Evolutionary conservation across 2,888 invertebrate genomes (phyloP).

Genomic region (Ptychoptera albimana): DNA sequence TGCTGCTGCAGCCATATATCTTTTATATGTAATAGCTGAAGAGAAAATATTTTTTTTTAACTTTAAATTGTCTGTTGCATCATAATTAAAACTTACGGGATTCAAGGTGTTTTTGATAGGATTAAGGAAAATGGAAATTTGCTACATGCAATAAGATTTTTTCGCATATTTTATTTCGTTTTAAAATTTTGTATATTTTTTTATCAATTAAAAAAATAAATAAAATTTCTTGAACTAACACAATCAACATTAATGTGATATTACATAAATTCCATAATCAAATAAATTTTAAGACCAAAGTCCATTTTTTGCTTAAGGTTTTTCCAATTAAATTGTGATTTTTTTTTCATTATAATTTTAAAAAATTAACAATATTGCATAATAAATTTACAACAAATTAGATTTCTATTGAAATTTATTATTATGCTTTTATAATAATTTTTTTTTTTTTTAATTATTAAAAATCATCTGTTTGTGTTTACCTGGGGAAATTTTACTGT

Average conservation of each 20-base stretch:
- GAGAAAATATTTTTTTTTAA: not conserved
- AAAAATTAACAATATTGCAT: not conserved
- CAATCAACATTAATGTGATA: not conserved
- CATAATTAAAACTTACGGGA: too few relatives aligned
- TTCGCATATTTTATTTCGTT: too few relatives aligned
- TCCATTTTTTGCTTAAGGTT: constrained; percentile 1
- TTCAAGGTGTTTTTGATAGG: too few relatives aligned
- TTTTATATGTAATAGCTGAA: not conserved
- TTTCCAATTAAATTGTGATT: not conserved
- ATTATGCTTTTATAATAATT: not conserved
- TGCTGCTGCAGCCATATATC: constrained; percentile 6
- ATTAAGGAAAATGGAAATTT: too few relatives aligned
- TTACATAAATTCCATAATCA: not conserved
- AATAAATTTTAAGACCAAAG: not conserved
- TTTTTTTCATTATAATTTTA: not conserved
- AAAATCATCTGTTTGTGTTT: not conserved
- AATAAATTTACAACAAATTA: not conserved
- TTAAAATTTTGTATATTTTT: too few relatives aligned
- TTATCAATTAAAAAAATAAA: too few relatives aligned
- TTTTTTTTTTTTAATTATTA: not conserved
- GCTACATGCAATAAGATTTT: too few relatives aligned
- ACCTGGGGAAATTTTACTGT: constrained; percentile 5
- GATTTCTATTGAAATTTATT: too few relatives aligned
- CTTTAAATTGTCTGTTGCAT: not conserved
- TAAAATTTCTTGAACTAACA: not conserved